A percentile compares a stretch with the other conserved stretches of the same genome.
Conservation (phyloP, 1,140 invertebrate genomes). For the Holotrichia oblita region DNA sequence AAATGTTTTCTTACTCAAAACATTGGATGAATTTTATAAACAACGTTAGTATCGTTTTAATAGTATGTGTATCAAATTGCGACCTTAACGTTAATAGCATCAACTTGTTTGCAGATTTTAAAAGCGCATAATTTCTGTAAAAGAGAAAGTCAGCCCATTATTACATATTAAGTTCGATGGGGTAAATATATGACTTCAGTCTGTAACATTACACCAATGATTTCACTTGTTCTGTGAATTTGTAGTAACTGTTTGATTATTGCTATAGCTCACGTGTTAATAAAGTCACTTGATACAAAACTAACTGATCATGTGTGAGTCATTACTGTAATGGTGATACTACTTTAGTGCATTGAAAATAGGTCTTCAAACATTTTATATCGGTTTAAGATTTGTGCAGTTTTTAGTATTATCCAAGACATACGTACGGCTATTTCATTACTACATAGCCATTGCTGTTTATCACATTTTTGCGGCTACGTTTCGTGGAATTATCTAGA, state of each 20-base stretch:
- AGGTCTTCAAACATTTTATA: not conserved
- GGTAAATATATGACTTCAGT: slow-evolving; percentile 5
- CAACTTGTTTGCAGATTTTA: not conserved
- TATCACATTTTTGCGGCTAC: too few relatives aligned
- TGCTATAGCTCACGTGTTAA: not conserved
- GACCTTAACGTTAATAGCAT: not conserved
- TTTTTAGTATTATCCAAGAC: too few relatives aligned
- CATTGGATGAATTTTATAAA: too few relatives aligned
- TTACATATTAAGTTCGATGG: not conserved
- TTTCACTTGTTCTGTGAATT: slow-evolving; percentile 35
- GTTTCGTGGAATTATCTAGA: slow-evolving; percentile 25
- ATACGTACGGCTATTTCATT: too few relatives aligned
- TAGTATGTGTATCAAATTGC: too few relatives aligned
- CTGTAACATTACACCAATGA: slow-evolving; percentile 23
- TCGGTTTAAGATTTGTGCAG: not conserved
- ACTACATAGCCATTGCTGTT: too few relatives aligned
- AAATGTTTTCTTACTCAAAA: too few relatives aligned
- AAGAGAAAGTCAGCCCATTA: slow-evolving; percentile 10
- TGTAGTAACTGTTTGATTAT: slow-evolving; percentile 5
- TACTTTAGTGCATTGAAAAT: not conserved
- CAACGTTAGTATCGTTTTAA: too few relatives aligned
- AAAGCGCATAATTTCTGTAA: slow-evolving; percentile 14
- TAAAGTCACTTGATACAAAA: not conserved
- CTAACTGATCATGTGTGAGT: not conserved
- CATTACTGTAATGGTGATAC: not conserved